Evolutionary conservation across 2,888 invertebrate species (phyloP).

Genomic region (Ametastegia equiseti): DNA sequence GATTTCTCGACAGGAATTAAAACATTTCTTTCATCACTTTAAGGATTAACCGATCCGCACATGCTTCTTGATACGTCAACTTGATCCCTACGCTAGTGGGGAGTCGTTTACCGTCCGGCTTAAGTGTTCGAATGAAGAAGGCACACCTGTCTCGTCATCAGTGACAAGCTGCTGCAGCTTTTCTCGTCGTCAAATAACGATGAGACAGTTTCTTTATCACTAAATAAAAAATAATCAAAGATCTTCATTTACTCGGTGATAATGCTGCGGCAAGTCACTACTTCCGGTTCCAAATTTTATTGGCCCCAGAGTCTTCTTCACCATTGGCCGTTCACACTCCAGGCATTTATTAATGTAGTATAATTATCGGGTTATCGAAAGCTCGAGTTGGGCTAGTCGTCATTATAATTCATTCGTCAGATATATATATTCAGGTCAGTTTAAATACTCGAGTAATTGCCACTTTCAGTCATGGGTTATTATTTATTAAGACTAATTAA

Average conservation of each 20-base stretch:
- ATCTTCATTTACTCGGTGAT: not conserved
- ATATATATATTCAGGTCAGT: not conserved
- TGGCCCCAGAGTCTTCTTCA: too few species aligned
- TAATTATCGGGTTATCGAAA: too few species aligned
- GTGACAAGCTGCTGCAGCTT: not conserved
- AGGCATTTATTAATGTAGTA: too few species aligned
- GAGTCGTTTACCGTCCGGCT: not conserved
- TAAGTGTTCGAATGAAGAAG: not conserved
- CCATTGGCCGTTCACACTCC: too few species aligned
- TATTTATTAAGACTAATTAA: not conserved
- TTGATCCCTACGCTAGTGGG: not conserved
- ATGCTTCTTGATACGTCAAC: too few species aligned
- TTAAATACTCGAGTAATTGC: not conserved
- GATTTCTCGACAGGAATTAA: too few species aligned
- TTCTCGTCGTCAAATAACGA: not conserved
- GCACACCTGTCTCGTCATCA: not conserved
- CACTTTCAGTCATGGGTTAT: too few species aligned
- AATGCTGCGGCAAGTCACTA: not conserved
- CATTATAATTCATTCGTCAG: not conserved
- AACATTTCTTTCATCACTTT: too few species aligned
- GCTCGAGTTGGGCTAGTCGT: too few species aligned
- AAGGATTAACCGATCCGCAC: too few species aligned
- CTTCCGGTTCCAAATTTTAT: not conserved
- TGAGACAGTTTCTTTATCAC: not conserved
- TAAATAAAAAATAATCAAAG: conserved; percentile 7